A percentile compares a stretch with the other conserved stretches of the same genome.
Evolutionary conservation across 1,140 invertebrate genomes (phyloP).

Genomic region (Sminthurides bifidus): DNA sequence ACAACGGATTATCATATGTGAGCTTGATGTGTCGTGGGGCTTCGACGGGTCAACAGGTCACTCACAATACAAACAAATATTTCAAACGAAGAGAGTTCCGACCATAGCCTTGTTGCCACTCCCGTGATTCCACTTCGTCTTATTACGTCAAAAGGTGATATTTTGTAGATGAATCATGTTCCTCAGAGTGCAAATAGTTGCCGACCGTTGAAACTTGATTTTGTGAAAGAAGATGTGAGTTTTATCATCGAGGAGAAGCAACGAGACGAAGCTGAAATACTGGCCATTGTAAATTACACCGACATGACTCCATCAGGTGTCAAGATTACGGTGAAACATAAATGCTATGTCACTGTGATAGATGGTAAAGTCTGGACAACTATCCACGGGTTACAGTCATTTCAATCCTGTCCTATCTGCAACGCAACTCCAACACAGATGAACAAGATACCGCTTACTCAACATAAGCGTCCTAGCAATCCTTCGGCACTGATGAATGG

Average conservation of each 20-base stretch:
- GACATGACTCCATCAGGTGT: slow-evolving; percentile 6
- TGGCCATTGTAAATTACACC: slow-evolving; percentile 2
- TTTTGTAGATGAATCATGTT: slow-evolving; percentile 1
- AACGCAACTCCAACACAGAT: slow-evolving; percentile 8
- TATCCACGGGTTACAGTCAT: slow-evolving; percentile 1
- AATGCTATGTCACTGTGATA: slow-evolving; percentile 20
- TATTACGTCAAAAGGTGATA: background rate
- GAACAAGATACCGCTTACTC: background rate
- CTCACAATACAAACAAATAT: background rate
- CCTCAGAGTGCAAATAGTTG: slow-evolving; percentile 15
- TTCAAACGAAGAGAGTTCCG: background rate
- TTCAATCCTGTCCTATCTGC: slow-evolving; percentile 11
- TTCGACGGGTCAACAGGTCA: slow-evolving; percentile 1
- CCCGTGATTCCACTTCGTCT: background rate
- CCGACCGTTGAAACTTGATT: slow-evolving; percentile 28
- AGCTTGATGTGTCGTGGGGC: too few species aligned
- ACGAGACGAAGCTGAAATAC: slow-evolving; percentile 1
- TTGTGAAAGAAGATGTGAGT: slow-evolving; percentile 7
- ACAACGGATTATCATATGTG: too few species aligned
- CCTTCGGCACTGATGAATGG: slow-evolving; percentile 10
- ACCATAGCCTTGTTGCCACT: too few species aligned
- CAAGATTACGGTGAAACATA: too few species aligned
- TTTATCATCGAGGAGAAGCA: slow-evolving; percentile 15
- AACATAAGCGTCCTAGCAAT: background rate
- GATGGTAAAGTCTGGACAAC: slow-evolving; percentile 23